These are phyloP conservation scores for Gephyroberyx darwinii DNA, from an alignment of 2,797 vertebrate species.

Conservation along the genomic window DNA sequence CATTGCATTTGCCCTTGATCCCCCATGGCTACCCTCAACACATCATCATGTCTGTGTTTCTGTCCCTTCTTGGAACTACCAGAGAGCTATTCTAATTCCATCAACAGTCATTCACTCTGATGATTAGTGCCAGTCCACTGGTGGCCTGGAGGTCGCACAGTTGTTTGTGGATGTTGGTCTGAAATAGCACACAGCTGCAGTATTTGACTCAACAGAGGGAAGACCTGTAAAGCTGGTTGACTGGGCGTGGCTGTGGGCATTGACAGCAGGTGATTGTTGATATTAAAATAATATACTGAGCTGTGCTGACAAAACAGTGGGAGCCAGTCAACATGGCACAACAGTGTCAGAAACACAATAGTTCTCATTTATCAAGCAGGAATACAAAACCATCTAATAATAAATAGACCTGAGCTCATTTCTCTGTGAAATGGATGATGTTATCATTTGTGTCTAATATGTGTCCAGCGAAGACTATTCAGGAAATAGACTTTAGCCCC, in stretches of 20 bases:
- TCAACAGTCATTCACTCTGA: slow-evolving; percentile 75
- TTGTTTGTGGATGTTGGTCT: slow-evolving; percentile 61
- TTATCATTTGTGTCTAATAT: slow-evolving; percentile 71
- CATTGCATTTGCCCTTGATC: slow-evolving; percentile 49
- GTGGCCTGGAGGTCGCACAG: slow-evolving; percentile 67
- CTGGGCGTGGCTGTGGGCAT: slow-evolving; percentile 52
- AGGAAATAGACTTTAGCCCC: slow-evolving; percentile 71
- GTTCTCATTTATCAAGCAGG: slow-evolving; percentile 53
- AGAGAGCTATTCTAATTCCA: slow-evolving; percentile 73
- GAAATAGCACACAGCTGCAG: slow-evolving; percentile 62
- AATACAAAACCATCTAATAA: slow-evolving; percentile 62
- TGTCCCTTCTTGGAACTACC: slow-evolving; percentile 71
- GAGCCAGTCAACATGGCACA: slow-evolving; percentile 35
- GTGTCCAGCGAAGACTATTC: slow-evolving; percentile 41
- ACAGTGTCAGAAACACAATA: slow-evolving; percentile 43
- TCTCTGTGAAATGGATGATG: slow-evolving; percentile 64
- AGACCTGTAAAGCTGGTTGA: slow-evolving; percentile 51
- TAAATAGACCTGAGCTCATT: slow-evolving; percentile 61
- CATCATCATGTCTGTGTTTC: slow-evolving; percentile 67
- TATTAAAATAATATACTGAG: slow-evolving; percentile 68
- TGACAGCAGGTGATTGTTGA: slow-evolving; percentile 71
- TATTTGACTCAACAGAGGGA: slow-evolving; percentile 42
- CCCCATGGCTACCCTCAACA: slow-evolving; percentile 66
- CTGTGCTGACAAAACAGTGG: slow-evolving; percentile 38
- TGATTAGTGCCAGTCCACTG: slow-evolving; percentile 74